Conservation (phyloP, 2,113 vertebrate genomes). For the Tonatia bakeri region DNA sequence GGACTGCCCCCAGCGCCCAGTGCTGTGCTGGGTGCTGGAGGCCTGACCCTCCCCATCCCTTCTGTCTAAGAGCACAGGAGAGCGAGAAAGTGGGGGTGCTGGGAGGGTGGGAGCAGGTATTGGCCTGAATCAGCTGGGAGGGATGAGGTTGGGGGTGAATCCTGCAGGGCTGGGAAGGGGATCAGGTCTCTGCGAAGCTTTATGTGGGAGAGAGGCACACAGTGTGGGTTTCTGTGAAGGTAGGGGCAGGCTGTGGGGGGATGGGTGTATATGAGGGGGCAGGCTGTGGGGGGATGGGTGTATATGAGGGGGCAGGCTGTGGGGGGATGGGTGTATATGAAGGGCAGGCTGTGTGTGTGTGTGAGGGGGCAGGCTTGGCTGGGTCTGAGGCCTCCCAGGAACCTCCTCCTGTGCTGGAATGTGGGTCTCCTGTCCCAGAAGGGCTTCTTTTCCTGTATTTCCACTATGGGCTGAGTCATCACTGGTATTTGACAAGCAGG, state of each 20-base stretch:
- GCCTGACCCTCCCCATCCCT: background rate
- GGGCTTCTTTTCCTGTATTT: background rate
- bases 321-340: too few species aligned
- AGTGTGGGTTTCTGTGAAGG: background rate
- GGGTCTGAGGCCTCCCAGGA: background rate
- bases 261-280: background rate
- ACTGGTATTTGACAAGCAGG: background rate
- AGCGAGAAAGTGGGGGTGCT: too few species aligned
- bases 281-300: too few species aligned
- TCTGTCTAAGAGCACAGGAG: background rate
- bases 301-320: background rate
- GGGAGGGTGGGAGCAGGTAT: background rate
- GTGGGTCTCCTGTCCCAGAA: background rate
- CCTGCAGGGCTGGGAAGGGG: background rate
- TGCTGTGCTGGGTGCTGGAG: too few species aligned
- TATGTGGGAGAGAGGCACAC: background rate
- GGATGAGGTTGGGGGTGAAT: background rate
- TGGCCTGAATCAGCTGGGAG: background rate
- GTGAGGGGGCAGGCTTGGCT: background rate
- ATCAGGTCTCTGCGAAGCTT: fast-evolving
- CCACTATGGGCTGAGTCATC: fast-evolving
- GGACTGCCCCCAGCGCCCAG: too few species aligned
- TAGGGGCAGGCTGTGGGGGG: too few species aligned
- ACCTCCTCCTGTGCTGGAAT: too few species aligned
- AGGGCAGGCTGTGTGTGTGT: too few species aligned